Conservation (phyloP, 2,888 invertebrate genomes). For the Zygothrica quintamaculata region DNA sequence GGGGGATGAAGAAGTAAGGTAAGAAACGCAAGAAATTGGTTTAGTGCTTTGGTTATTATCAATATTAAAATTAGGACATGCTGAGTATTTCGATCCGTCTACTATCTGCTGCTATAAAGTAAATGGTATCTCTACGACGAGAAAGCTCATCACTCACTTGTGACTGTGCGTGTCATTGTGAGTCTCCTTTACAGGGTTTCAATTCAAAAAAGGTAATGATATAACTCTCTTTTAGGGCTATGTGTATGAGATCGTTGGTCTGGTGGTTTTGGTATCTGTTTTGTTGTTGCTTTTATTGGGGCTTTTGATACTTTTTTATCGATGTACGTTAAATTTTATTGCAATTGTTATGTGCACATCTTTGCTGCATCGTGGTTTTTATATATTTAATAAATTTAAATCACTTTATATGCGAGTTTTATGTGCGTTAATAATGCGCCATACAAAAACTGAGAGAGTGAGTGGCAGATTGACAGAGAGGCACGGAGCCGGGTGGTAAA, state of each 20-base stretch:
- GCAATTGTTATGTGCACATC: conserved; percentile 79
- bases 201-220: conserved; percentile 77
- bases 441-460: background rate
- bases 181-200: conserved; percentile 36
- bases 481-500: background rate
- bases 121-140: too few species aligned
- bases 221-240: conserved; percentile 50
- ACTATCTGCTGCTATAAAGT: too few species aligned
- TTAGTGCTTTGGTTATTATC: too few species aligned
- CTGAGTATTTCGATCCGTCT: too few species aligned
- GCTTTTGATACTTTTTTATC: conserved; percentile 77
- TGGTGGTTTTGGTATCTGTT: conserved; percentile 19
- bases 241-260: conserved; percentile 24
- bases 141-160: too few species aligned
- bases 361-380: conserved; percentile 60
- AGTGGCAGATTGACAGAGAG: background rate
- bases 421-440: conserved; percentile 77
- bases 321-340: conserved; percentile 79
- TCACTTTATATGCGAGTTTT: conserved; percentile 79
- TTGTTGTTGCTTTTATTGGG: conserved; percentile 68
- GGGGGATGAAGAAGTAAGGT: too few species aligned
- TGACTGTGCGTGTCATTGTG: conserved; percentile 1
- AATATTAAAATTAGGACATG: too few species aligned
- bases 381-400: conserved; percentile 80
- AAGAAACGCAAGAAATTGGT: too few species aligned